Conservation (phyloP, 2,888 invertebrate genomes). For the Galerucella calmariensis region DNA sequence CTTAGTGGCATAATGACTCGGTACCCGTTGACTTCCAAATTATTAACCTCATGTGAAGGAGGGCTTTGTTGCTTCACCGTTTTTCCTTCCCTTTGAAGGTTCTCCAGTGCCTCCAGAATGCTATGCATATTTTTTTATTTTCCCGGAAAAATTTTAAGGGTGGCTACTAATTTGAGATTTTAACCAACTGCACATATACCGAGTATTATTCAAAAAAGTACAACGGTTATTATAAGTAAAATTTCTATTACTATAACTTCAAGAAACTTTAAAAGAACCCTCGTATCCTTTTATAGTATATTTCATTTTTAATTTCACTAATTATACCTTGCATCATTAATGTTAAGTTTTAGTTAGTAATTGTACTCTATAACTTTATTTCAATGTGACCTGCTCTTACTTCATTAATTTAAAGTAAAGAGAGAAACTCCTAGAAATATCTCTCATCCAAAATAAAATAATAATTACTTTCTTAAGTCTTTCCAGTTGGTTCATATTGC, state of each 20-base stretch:
- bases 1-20: slow-evolving; percentile 47
- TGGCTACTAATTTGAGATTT: background rate
- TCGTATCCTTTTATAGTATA: background rate
- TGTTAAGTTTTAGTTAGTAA: background rate
- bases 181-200: no score
- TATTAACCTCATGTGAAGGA: slow-evolving; percentile 45
- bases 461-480: slow-evolving; percentile 4
- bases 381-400: background rate
- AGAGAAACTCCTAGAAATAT: background rate
- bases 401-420: slow-evolving; percentile 10
- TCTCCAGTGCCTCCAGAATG: slow-evolving; percentile 13
- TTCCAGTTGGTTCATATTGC: background rate
- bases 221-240: no score
- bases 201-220: no score
- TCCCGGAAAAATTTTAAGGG: background rate
- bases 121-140: background rate
- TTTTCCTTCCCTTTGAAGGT: slow-evolving; percentile 24
- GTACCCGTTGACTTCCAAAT: slow-evolving; percentile 47
- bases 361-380: slow-evolving; percentile 6
- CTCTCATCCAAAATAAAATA: slow-evolving; percentile 5
- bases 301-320: background rate
- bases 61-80: slow-evolving; percentile 37
- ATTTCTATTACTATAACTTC: no score
- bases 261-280: no score
- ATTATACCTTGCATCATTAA: background rate